These are phyloP conservation scores for Orthochromis malagaraziensis DNA, from an alignment of 2,113 vertebrate genomes.

Conservation along the genomic window DNA sequence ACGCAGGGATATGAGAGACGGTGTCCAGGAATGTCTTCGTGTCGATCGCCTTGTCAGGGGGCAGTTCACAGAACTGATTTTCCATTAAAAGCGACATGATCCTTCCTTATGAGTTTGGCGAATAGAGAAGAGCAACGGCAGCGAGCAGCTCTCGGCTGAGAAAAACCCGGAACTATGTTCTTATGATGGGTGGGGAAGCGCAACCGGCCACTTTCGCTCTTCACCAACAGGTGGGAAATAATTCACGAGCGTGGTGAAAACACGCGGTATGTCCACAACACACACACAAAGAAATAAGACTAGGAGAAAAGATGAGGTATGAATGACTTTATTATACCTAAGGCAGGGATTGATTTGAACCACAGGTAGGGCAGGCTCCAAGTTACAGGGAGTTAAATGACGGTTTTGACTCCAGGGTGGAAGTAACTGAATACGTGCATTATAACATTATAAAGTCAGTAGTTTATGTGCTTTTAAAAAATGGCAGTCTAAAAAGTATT, in stretches of 20 bases:
- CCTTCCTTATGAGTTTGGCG: background rate
- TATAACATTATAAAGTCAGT: background rate
- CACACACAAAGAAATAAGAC: background rate
- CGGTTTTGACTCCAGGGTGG: slow-evolving; percentile 14
- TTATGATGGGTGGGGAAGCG: slow-evolving; percentile 23
- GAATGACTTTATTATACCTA: slow-evolving; percentile 51
- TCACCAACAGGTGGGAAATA: slow-evolving; percentile 41
- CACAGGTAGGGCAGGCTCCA: slow-evolving; percentile 16
- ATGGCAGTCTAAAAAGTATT: background rate
- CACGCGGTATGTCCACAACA: background rate
- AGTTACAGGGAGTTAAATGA: background rate
- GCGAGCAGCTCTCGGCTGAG: background rate
- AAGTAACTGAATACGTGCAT: background rate
- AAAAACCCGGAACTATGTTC: slow-evolving; percentile 57
- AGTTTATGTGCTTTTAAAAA: background rate
- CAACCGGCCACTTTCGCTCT: background rate
- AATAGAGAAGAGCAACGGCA: background rate
- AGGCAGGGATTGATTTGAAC: slow-evolving; percentile 29
- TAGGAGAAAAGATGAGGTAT: background rate
- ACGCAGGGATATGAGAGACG: slow-evolving; percentile 80
- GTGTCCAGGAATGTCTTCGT: slow-evolving; percentile 81
- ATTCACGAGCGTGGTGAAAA: background rate
- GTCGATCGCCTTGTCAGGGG: slow-evolving; percentile 78
- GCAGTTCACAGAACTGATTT: slow-evolving; percentile 79
- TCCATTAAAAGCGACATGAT: slow-evolving; percentile 83